Evolutionary conservation across 2,888 invertebrate genomes (phyloP).

Genomic region (Apodemia duryi): DNA sequence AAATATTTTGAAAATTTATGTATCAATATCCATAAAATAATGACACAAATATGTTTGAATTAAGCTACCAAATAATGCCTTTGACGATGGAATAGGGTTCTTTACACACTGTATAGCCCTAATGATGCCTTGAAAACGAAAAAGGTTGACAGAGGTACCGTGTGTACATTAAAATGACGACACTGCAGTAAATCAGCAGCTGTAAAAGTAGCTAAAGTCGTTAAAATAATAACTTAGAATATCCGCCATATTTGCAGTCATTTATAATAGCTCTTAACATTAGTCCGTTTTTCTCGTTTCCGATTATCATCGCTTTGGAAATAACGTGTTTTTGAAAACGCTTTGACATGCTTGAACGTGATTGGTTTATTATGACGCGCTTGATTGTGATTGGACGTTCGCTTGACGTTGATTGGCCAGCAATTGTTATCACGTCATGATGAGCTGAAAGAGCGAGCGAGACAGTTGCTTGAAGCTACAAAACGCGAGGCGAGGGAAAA

Average conservation of each 20-base stretch:
- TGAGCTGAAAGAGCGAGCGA: constrained; percentile 90
- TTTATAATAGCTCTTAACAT: neutral
- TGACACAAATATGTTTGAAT: no score
- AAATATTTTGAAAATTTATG: no score
- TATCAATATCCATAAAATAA: no score
- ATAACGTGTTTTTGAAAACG: constrained; percentile 20
- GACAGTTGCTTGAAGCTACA: constrained; percentile 89
- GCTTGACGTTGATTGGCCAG: constrained; percentile 58
- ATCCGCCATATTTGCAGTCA: neutral
- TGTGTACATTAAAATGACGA: no score
- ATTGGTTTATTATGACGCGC: constrained; percentile 21
- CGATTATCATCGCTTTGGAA: constrained; percentile 47
- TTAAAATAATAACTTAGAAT: neutral
- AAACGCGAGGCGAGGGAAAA: constrained; percentile 82
- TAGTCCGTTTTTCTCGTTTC: constrained; percentile 37
- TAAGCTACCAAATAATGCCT: no score
- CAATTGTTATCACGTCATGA: constrained; percentile 88
- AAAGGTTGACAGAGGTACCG: no score
- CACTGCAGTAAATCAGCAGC: no score
- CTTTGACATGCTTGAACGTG: constrained; percentile 22
- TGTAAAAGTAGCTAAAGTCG: no score
- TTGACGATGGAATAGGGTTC: no score
- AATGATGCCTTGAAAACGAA: no score
- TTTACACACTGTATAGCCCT: no score
- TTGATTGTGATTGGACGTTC: constrained; percentile 26